These are phyloP conservation scores for Numida meleagris DNA, from an alignment of 2,113 vertebrate species.

Conservation along the genomic window DNA sequence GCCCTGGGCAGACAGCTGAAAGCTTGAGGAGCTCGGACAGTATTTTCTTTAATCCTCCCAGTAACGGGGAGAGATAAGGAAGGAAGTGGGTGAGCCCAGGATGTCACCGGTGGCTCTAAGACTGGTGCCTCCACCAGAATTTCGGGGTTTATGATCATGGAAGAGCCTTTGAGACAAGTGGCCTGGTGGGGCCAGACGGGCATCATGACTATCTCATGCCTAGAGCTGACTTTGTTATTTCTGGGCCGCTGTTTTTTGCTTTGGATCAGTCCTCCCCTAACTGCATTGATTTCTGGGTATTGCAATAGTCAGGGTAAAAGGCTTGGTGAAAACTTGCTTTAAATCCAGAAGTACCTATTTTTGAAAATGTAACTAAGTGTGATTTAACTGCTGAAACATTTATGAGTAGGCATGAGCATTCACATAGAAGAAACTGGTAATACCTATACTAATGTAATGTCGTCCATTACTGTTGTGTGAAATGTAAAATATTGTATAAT, in stretches of 20 bases:
- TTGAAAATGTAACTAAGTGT: not conserved
- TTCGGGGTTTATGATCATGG: not conserved
- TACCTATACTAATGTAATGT: not conserved
- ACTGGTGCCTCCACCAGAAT: not conserved
- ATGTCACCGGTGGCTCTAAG: not conserved
- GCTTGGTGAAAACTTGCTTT: not conserved
- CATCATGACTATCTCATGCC: not conserved
- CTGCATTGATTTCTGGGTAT: not conserved
- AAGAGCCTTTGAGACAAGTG: not conserved
- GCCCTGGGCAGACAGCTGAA: not conserved
- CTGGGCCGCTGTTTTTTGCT: not conserved
- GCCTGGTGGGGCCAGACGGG: not conserved
- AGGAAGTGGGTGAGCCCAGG: not conserved
- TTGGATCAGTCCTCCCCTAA: not conserved
- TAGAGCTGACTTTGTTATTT: not conserved
- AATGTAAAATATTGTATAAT: constrained; percentile 11
- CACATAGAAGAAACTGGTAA: not conserved
- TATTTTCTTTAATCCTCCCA: not conserved
- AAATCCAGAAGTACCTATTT: not conserved
- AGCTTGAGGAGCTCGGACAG: not conserved
- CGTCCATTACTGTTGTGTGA: not conserved
- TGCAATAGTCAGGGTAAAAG: not conserved
- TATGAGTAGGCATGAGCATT: not conserved
- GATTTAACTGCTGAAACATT: constrained; percentile 4
- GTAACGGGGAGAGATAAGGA: not conserved